These are phyloP conservation scores for Eriosoma lanigerum DNA, from an alignment of 1,140 invertebrate genomes.

Conservation along the genomic window DNA sequence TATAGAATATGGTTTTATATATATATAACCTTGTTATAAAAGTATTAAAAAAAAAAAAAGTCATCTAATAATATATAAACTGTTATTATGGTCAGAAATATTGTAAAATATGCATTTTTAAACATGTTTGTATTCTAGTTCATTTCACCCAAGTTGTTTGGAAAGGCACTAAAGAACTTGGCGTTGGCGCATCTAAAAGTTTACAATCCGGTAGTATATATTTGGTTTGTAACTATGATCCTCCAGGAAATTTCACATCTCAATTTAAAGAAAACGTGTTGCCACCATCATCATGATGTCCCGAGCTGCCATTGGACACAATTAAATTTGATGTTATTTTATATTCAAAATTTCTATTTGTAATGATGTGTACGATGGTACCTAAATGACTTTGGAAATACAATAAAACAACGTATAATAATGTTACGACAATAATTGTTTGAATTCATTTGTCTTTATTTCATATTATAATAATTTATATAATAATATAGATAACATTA, in stretches of 20 bases:
- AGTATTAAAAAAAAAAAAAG: too few species aligned
- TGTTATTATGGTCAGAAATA: too few species aligned
- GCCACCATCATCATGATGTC: too few species aligned
- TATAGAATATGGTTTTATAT: too few species aligned
- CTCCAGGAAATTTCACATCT: not conserved
- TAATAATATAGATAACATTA: slow-evolving; percentile 18
- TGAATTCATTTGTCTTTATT: slow-evolving; percentile 12
- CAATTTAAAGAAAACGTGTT: slow-evolving; percentile 28
- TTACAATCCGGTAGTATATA: not conserved
- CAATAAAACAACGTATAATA: too few species aligned
- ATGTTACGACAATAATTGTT: not conserved
- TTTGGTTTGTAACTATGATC: slow-evolving; percentile 22
- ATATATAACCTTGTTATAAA: too few species aligned
- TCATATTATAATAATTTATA: slow-evolving; percentile 15
- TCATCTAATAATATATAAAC: too few species aligned
- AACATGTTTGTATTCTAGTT: not conserved
- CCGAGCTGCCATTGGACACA: too few species aligned
- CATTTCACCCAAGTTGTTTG: slow-evolving; percentile 38
- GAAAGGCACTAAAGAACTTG: slow-evolving; percentile 8
- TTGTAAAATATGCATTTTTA: not conserved
- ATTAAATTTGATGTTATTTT: too few species aligned
- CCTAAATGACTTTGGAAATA: too few species aligned
- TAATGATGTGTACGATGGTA: too few species aligned
- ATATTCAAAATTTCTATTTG: too few species aligned
- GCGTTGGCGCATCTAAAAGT: not conserved